A percentile compares a stretch with the other conserved stretches of the same genome.
Evolutionary conservation across 2,888 invertebrate genomes (phyloP).

Genomic region (Capitulum mitella): DNA sequence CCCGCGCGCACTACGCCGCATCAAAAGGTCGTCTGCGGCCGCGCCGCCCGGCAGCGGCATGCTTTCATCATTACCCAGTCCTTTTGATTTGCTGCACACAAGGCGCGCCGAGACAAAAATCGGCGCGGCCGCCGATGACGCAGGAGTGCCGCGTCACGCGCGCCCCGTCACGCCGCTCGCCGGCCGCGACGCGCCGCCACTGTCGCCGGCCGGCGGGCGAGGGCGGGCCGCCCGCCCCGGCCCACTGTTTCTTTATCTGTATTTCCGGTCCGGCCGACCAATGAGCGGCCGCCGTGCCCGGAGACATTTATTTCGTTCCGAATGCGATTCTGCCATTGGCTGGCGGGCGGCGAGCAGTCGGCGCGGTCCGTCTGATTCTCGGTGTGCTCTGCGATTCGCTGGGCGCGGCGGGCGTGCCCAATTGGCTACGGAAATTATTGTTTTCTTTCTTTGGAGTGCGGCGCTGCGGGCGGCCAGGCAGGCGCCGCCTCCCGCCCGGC

Average conservation of each 20-base stretch:
- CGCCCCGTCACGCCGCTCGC: neutral
- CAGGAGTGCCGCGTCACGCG: slow-evolving; percentile 3
- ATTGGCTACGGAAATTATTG: slow-evolving; percentile 20
- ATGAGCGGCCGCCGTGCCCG: neutral
- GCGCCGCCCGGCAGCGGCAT: neutral
- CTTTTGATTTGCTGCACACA: slow-evolving; percentile 6
- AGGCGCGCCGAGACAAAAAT: slow-evolving; percentile 16
- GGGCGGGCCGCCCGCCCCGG: neutral
- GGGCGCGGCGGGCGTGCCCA: neutral
- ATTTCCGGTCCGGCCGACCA: neutral
- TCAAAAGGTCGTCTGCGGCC: neutral
- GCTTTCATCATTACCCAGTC: slow-evolving; percentile 13
- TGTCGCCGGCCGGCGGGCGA: neutral
- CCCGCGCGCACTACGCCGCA: neutral
- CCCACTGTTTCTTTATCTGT: slow-evolving; percentile 24
- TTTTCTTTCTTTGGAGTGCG: slow-evolving; percentile 16
- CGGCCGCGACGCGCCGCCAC: slow-evolving; percentile 8
- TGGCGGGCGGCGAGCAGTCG: slow-evolving; percentile 15
- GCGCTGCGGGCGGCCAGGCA: neutral
- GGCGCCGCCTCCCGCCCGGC: slow-evolving; percentile 20
- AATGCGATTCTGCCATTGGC: slow-evolving; percentile 24
- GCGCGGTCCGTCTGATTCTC: neutral
- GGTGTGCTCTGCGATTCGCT: neutral
- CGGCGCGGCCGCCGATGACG: neutral
- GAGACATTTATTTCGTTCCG: slow-evolving; percentile 22